These are phyloP conservation scores for Drosophila sordidula DNA, from an alignment of 2,888 invertebrate species.

Conservation along the genomic window DNA sequence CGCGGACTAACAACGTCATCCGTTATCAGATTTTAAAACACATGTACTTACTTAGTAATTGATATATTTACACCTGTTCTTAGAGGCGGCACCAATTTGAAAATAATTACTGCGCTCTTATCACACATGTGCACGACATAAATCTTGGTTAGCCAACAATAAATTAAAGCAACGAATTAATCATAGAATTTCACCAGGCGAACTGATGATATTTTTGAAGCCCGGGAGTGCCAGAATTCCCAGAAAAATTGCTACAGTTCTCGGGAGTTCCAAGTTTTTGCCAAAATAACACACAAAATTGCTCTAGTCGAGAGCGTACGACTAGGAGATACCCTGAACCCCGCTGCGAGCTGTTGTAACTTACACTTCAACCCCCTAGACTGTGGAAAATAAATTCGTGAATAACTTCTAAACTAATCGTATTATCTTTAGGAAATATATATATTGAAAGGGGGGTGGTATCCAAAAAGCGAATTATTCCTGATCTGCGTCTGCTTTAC, in stretches of 20 bases:
- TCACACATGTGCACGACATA: slow-evolving; percentile 21
- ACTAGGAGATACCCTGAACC: too few relatives aligned
- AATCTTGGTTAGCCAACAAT: slow-evolving; percentile 12
- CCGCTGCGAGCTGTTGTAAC: too few relatives aligned
- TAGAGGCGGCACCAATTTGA: slow-evolving; percentile 24
- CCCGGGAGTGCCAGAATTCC: background rate
- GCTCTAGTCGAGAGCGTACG: too few relatives aligned
- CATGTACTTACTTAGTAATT: slow-evolving; percentile 10
- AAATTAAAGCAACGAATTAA: slow-evolving; percentile 14
- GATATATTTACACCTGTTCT: slow-evolving; percentile 41
- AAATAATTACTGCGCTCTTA: slow-evolving; percentile 33
- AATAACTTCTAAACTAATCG: too few relatives aligned
- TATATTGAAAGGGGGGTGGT: too few relatives aligned
- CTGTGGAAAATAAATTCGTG: too few relatives aligned
- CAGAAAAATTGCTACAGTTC: background rate
- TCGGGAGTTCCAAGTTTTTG: too few relatives aligned
- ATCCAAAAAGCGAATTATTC: too few relatives aligned
- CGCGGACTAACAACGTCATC: slow-evolving; percentile 1
- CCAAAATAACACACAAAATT: too few relatives aligned
- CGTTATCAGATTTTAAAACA: slow-evolving; percentile 15
- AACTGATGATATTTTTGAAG: background rate
- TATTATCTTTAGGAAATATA: too few relatives aligned
- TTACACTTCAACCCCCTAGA: too few relatives aligned
- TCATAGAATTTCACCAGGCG: background rate
- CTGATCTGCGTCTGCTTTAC: too few relatives aligned